Evolutionary conservation across 2,888 invertebrate genomes (phyloP), one percentile per base, ranked within the genome.

Genomic region (Drosophila eohydei): DNA sequence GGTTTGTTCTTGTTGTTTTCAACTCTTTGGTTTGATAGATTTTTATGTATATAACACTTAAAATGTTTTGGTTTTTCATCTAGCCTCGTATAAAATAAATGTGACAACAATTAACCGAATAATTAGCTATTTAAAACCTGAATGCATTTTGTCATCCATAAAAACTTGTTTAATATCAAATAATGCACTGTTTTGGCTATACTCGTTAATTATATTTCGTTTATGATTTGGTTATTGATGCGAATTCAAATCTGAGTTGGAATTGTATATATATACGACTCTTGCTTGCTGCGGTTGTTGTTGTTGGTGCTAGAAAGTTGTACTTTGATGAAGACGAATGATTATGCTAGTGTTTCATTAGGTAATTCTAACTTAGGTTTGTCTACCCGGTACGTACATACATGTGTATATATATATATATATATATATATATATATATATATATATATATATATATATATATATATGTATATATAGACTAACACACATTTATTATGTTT

Each of bases 41-140:
- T 77, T 78, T 76, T 73, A 76, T 82, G 74, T 81, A 78, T 71
- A 88, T 71, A 88, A 89, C 90, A 89, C 77, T 83, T 88, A 81
- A 72, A 79, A 77, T 70, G 64, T 73, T 72, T 69, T 61, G 28
- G 40, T 48, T 58, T 43, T 30, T 61, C 56, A 51, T 70, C 30
- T 57, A 48, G 36, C 52, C 63, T 76, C 63, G 67, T 80, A 78
- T 83, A 79, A 89, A 86, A 88, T 71, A 88, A 82, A 75, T 75
- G 64, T 78, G 86, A 83, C 83, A 87, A 87, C 88, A 87, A 80
- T 81, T 86, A 87, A 87, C 86, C 74, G 80, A 87, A 88, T 77
- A 89, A 72, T 86, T 83, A 64, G 74, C 86, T 86, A 86, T 90
- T 82, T 89, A 90, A 87, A 89, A 88, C 79, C 81, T 74, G 57